Conservation (phyloP, 2,113 vertebrate genomes). For the Propithecus coquereli region DNA sequence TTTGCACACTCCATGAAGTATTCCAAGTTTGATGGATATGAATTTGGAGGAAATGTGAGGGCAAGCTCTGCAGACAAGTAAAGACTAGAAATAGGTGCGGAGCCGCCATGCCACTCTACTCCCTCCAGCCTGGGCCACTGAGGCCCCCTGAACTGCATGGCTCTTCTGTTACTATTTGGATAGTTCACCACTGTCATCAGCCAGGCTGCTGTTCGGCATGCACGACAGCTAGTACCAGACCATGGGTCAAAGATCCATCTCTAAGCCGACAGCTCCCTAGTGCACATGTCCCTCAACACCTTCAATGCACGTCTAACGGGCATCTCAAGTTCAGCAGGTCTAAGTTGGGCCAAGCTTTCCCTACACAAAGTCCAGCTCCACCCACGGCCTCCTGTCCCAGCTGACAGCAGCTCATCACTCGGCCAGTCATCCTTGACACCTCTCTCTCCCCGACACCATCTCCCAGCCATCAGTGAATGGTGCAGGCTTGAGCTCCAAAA, state of each 20-base stretch:
- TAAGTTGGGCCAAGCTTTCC: background rate
- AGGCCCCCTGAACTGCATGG: background rate
- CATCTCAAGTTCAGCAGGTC: background rate
- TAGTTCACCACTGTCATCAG: no score
- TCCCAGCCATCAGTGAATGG: background rate
- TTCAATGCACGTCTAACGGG: background rate
- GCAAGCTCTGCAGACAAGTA: background rate
- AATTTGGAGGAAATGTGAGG: background rate
- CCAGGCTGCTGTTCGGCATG: no score
- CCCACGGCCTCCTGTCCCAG: background rate
- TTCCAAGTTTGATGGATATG: background rate
- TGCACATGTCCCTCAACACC: accelerated
- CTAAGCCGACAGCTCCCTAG: background rate
- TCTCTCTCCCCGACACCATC: background rate
- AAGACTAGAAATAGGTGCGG: background rate
- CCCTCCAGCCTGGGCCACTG: background rate
- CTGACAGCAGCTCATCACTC: no score
- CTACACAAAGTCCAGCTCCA: background rate
- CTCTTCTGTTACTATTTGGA: background rate
- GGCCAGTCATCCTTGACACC: background rate
- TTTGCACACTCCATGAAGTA: background rate
- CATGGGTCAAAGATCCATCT: background rate
- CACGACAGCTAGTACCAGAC: background rate
- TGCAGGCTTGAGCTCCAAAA: background rate
- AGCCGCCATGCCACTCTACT: background rate